These are phyloP conservation scores for Polyommatus icarus DNA, from an alignment of 2,888 invertebrate species.

Conservation along the genomic window DNA sequence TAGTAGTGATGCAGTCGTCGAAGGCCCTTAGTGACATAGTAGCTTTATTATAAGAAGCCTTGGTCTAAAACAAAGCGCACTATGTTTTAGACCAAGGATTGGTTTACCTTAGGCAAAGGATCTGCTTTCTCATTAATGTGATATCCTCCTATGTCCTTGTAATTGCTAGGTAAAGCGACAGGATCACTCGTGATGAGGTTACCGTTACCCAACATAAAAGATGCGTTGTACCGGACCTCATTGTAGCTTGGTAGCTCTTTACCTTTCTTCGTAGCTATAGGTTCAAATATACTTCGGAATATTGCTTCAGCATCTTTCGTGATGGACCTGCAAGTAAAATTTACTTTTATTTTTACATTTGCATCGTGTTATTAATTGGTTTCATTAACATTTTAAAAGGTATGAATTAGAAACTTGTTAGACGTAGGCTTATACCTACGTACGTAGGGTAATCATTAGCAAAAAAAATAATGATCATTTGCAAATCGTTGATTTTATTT, in stretches of 20 bases:
- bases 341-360: background rate
- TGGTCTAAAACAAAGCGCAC: too few species aligned
- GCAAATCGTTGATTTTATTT: too few species aligned
- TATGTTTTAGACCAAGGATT: too few species aligned
- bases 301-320: background rate
- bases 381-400: too few species aligned
- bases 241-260: conserved; percentile 25
- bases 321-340: background rate
- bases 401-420: too few species aligned
- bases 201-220: conserved; percentile 50
- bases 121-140: conserved; percentile 52
- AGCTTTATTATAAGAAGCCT: too few species aligned
- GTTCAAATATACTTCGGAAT: background rate
- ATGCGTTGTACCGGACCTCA: conserved; percentile 49
- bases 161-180: conserved; percentile 50
- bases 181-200: conserved; percentile 35
- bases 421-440: too few species aligned
- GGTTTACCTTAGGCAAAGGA: conserved; percentile 53
- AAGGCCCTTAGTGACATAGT: too few species aligned
- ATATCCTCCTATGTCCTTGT: conserved; percentile 58
- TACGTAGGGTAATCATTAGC: too few species aligned
- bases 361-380: too few species aligned
- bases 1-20: too few species aligned
- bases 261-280: background rate
- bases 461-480: too few species aligned